These are phyloP conservation scores for Linepithema humile DNA, from an alignment of 1,140 invertebrate species.

Conservation along the genomic window DNA sequence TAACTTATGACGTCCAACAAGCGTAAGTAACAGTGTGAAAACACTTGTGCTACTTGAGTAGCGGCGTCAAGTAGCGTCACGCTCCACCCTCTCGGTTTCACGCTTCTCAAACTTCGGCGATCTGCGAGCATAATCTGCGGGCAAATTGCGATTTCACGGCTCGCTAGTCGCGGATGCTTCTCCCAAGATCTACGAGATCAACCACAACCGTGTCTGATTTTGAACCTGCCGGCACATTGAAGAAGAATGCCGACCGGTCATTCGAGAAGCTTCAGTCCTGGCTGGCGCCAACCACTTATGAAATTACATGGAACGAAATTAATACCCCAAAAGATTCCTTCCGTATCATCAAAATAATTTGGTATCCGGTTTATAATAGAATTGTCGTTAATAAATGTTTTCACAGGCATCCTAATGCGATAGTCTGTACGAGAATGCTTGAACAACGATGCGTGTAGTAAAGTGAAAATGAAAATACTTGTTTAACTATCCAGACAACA, in stretches of 20 bases:
- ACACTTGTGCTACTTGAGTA: conserved; percentile 64
- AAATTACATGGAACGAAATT: conserved; percentile 56
- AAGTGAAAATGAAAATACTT: not conserved
- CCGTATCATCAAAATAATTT: conserved; percentile 56
- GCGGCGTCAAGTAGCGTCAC: conserved; percentile 68
- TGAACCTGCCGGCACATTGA: conserved; percentile 44
- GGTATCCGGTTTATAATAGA: conserved; percentile 43
- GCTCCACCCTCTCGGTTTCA: conserved; percentile 78
- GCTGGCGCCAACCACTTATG: conserved; percentile 43
- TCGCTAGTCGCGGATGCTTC: conserved; percentile 74
- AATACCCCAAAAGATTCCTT: conserved; percentile 48
- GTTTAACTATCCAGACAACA: not conserved
- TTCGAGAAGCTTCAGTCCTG: conserved; percentile 54
- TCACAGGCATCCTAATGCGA: conserved; percentile 11
- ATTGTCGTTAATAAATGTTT: conserved; percentile 40
- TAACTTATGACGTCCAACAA: not conserved
- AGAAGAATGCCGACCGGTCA: conserved; percentile 46
- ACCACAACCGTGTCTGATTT: conserved; percentile 46
- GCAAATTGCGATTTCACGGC: conserved; percentile 82
- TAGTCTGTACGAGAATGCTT: not conserved
- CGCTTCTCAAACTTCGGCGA: conserved; percentile 76
- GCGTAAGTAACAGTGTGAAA: conserved; percentile 63
- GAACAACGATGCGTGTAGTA: conserved; percentile 8
- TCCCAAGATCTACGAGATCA: conserved; percentile 62
- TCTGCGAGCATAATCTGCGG: conserved; percentile 78